Percentiles rank a stretch among this genome's conserved stretches.
Conservation (phyloP, 2,888 invertebrate genomes). For the Anthophora plumipes region DNA sequence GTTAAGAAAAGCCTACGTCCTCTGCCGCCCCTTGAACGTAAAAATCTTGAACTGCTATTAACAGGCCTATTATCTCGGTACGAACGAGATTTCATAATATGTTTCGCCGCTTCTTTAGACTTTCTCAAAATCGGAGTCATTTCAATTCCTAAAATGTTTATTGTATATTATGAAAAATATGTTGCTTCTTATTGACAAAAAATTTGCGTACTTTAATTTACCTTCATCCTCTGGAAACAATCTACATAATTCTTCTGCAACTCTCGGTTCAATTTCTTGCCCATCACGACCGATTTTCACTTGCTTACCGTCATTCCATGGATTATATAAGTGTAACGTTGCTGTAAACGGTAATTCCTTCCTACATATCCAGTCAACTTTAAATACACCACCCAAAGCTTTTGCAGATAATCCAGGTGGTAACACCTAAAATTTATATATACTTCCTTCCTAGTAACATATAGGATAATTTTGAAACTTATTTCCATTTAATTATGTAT, state of each 20-base stretch:
- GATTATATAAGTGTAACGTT: constrained; percentile 96
- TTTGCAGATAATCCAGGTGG: constrained; percentile 97
- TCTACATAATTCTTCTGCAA: constrained; percentile 97
- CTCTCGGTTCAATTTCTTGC: constrained; percentile 98
- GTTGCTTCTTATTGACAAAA: not conserved
- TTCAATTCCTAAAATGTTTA: constrained; percentile 87
- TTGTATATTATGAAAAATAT: not conserved
- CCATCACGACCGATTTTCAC: constrained; percentile 99
- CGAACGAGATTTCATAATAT: constrained; percentile 85
- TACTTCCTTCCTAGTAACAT: constrained; percentile 18
- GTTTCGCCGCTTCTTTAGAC: constrained; percentile 93
- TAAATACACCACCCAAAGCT: constrained; percentile 97
- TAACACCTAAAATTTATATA: constrained; percentile 85
- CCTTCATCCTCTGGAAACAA: constrained; percentile 97
- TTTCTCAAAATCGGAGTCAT: constrained; percentile 94
- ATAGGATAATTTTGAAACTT: not conserved
- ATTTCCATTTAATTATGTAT: not conserved
- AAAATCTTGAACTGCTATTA: constrained; percentile 78
- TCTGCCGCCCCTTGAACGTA: constrained; percentile 80
- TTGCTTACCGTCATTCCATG: constrained; percentile 99
- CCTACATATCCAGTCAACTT: constrained; percentile 98
- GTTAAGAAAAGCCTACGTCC: constrained; percentile 88
- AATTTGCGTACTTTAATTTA: constrained; percentile 39
- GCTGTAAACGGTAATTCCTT: constrained; percentile 96
- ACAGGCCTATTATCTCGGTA: constrained; percentile 76